Base-by-base conservation (phyloP, 2,888 invertebrate genomes). In the Stenchaetothrips biformis region DNA sequence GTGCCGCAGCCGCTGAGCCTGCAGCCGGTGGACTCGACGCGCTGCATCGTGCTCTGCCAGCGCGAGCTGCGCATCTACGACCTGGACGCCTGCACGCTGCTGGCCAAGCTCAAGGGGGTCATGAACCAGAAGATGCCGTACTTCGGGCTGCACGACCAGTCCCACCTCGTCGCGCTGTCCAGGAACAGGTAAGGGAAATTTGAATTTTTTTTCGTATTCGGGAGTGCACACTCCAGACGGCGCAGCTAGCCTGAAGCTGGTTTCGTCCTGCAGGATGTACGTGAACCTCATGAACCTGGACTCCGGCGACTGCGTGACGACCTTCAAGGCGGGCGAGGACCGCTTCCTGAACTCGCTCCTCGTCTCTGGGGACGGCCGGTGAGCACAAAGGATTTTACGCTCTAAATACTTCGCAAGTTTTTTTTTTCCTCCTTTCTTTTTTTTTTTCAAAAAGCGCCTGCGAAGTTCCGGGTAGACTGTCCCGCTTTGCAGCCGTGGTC, bases 91-190 rank as follows among this genome's bases (percentile, higher is more conserved):
- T 95, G 95, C 3, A 83, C 84, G 27, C 85, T 89, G 80, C 83
- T 88, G 77, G 86, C 87, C 77, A 88, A 88, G 83, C 84, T 90
- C 62, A 88, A 89, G 83, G 84, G 94, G 59, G 94, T 96, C 48
- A 95, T 96, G 94, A 96, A 96, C 88, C 95, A 96, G 86, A 95
- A 95, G 87, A 95, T 95, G 95, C 95, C 96, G 81, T 95, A 92
- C 86, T 96, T 93, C 87, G 95, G 95, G 0, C 89, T 95, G 13
- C 94, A 95, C 86, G 94, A 95, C 88, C 87, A 91, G 79, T 91
- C 91, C 79, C 95, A 95, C 86, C 88, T 94, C 82, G 95, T 96
- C 53, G 93, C 95, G 6, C 89, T 96, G 62, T 93, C 95, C 9
- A 89, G 96, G 81, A 96, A 96, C 88, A 74, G 67, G 67, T n/a